Evolutionary conservation across 2,797 vertebrate genomes (phyloP).

Genomic region (Diceros bicornis): DNA sequence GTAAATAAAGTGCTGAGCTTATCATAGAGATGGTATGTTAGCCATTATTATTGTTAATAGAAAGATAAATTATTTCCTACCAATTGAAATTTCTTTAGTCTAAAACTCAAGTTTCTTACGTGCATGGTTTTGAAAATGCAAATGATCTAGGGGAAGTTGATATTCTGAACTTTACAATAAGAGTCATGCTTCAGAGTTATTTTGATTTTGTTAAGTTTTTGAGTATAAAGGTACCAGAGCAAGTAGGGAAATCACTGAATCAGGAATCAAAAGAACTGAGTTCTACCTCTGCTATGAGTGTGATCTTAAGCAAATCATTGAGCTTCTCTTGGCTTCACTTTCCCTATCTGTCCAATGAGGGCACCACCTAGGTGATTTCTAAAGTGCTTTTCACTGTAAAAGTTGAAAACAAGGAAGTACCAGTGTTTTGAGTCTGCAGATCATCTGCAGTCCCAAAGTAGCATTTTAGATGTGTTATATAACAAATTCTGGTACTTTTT

Average conservation of each 20-base stretch:
- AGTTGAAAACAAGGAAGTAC: slow-evolving; percentile 12
- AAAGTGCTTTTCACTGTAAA: neutral
- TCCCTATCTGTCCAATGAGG: neutral
- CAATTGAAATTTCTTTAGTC: neutral
- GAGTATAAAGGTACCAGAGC: neutral
- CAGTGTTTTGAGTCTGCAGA: neutral
- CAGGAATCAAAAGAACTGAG: neutral
- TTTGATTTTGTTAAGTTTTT: slow-evolving; percentile 65
- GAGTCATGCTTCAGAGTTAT: slow-evolving; percentile 12
- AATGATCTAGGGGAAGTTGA: neutral
- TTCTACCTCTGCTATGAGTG: neutral
- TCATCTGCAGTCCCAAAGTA: neutral
- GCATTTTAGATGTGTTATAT: slow-evolving; percentile 44
- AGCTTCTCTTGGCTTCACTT: neutral
- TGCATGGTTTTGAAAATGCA: slow-evolving; percentile 26
- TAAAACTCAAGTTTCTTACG: slow-evolving; percentile 49
- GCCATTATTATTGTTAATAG: slow-evolving; percentile 29
- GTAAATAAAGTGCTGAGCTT: neutral
- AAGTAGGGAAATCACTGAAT: neutral
- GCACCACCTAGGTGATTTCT: neutral
- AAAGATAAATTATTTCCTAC: slow-evolving; percentile 12
- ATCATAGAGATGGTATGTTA: neutral
- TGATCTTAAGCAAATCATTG: neutral
- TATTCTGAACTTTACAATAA: slow-evolving; percentile 11
- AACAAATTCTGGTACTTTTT: neutral